phyloP scores from a whole-genome alignment of 1,140 invertebrate genomes.

The Drosophila arawakana region DNA sequence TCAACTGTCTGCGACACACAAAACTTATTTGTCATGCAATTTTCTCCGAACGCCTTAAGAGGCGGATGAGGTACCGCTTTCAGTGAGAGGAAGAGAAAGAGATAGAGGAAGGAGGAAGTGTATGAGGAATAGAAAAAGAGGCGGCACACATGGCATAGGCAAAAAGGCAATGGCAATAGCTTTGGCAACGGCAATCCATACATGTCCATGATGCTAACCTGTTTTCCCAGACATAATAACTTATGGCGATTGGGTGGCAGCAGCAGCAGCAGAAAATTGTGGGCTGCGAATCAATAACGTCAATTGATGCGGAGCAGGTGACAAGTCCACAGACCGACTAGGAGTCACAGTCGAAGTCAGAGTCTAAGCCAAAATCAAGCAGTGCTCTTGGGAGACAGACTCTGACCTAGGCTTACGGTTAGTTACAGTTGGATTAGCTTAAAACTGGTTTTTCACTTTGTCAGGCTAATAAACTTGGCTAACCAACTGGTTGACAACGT shows the following conservation, averaged over 20 bases:
- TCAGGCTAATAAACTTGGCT: conserved; percentile 31
- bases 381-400: conserved; percentile 16
- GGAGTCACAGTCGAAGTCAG: conserved; percentile 16
- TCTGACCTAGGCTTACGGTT: conserved; percentile 46
- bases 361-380: conserved; percentile 13
- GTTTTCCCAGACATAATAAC: conserved; percentile 75
- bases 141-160: conserved; percentile 50
- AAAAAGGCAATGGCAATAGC: conserved; percentile 53
- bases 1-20: conserved; percentile 81
- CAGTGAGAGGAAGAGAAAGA: conserved; percentile 14
- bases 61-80: conserved; percentile 28
- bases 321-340: conserved; percentile 35
- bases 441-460: conserved; percentile 30
- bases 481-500: conserved; percentile 46
- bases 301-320: conserved; percentile 71
- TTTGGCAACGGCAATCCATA: conserved; percentile 73
- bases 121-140: conserved; percentile 3
- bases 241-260: conserved; percentile 78
- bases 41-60: conserved; percentile 74
- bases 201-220: conserved; percentile 65
- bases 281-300: conserved; percentile 75
- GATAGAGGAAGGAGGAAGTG: conserved; percentile 1
- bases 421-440: conserved; percentile 47
- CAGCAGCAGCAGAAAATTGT: conserved; percentile 64
- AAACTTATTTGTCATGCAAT: conserved; percentile 83